These are phyloP conservation scores for Bujurquina vittata DNA, from an alignment of 2,113 vertebrate species.

Conservation along the genomic window DNA sequence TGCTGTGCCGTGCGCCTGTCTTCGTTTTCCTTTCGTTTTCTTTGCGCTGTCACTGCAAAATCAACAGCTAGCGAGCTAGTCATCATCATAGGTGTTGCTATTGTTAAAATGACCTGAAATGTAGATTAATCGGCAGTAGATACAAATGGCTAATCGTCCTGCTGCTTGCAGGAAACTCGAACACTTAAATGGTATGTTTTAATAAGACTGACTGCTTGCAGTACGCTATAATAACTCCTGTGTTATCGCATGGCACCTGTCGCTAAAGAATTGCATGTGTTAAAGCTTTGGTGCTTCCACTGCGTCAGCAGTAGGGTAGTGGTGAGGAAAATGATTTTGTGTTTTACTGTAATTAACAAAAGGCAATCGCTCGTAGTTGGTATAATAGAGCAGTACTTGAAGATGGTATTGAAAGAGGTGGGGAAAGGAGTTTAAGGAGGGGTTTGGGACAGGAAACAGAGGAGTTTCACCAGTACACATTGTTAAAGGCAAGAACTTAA, in stretches of 20 bases:
- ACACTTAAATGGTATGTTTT: neutral
- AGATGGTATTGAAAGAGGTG: neutral
- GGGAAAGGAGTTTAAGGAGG: neutral
- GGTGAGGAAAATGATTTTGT: neutral
- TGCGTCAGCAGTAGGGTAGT: neutral
- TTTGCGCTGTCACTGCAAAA: neutral
- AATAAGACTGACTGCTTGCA: neutral
- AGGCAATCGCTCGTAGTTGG: neutral
- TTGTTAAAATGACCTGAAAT: neutral
- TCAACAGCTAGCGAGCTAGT: constrained; percentile 13
- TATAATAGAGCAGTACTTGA: neutral
- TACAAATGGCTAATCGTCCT: neutral
- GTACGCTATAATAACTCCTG: neutral
- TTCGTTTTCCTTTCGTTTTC: neutral
- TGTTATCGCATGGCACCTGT: constrained; percentile 38
- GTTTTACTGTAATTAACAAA: neutral
- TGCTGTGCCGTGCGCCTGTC: neutral
- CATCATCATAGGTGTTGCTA: neutral
- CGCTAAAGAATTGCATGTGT: constrained; percentile 8
- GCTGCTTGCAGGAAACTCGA: neutral
- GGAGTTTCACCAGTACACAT: neutral
- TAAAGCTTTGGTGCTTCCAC: neutral
- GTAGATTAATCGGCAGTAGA: neutral
- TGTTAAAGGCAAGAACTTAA: neutral
- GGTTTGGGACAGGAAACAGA: neutral